phyloP scores from a whole-genome alignment of 2,888 invertebrate species.

The Drosophila paramelanica region DNA sequence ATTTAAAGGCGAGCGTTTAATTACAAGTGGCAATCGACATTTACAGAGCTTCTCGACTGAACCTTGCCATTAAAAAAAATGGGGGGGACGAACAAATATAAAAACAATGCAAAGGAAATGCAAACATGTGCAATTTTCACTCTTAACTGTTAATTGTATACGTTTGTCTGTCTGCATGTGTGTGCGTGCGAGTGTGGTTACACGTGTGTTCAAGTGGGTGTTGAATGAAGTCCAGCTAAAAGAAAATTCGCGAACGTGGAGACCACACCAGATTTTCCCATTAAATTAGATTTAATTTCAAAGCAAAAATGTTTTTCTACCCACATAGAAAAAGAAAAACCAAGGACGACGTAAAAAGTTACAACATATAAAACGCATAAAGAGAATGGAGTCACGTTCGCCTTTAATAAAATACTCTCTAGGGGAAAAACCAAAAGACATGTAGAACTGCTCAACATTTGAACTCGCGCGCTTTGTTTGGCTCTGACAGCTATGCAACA shows the following conservation, averaged over 20 bases:
- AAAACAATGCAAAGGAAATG: constrained; percentile 41
- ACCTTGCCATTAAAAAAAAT: constrained; percentile 29
- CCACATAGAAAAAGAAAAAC: constrained; percentile 6
- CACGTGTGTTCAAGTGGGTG: constrained; percentile 2
- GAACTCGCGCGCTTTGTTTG: constrained; percentile 19
- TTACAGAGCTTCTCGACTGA: constrained; percentile 23
- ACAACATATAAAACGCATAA: constrained; percentile 42
- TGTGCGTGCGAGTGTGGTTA: constrained; percentile 3
- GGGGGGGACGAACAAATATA: constrained; percentile 4
- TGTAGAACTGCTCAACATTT: constrained; percentile 10
- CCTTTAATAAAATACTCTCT: constrained; percentile 47
- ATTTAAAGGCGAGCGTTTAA: constrained; percentile 65
- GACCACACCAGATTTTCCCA: constrained; percentile 49
- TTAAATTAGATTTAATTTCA: constrained; percentile 70
- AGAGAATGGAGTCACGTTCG: constrained; percentile 71
- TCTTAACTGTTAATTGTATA: constrained; percentile 30
- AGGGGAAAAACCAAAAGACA: constrained; percentile 32
- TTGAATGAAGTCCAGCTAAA: constrained; percentile 5
- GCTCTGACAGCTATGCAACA: constrained; percentile 8
- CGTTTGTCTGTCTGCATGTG: constrained; percentile 12
- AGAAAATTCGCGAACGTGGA: constrained; percentile 9
- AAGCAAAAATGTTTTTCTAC: constrained; percentile 33
- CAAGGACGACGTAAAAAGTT: constrained; percentile 49
- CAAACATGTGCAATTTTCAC: constrained; percentile 53
- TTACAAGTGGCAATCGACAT: constrained; percentile 71